Base-by-base conservation (phyloP, 2,888 invertebrate genomes). In the Eupithecia inturbata region DNA sequence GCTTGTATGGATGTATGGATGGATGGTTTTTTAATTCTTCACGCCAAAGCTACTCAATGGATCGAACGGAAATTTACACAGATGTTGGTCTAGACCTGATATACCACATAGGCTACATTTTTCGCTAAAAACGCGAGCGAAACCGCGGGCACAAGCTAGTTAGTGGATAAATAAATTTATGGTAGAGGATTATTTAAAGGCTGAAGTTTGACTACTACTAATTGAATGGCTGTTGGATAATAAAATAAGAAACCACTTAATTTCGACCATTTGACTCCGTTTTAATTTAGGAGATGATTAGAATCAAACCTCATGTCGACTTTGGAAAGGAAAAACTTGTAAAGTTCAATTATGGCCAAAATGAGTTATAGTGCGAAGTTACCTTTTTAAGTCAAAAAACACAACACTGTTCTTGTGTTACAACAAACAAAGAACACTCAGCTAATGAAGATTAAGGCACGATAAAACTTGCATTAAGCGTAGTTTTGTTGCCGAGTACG, bases 381-480 rank as follows among this genome's bases (percentile, higher is more conserved):
- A 3, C 10, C 6, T 9, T 53, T n/a, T 49, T 53, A 53, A 22
- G 49, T 53, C n/a, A 49, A 22, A 53, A 53, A 53, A 53, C 2
- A 53, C 2, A 22, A 22, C 10, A 26, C n/a, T n/a, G n/a, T n/a
- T n/a, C n/a, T n/a, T n/a, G 26, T 26, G 12, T 57, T 57, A 57
- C 14, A 26, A 57, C 26, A 63, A 31, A 31, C 36, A 22, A 70
- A 70, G 49, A 49, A 36, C 39, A 66, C 10, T 26, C 39, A 36
- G 66, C 66, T 66, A 66, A 66, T 66, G 66, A 22, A 66, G 66
- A 66, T 66, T 62, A 66, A 66, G 22, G 10, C 36, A 36, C 22
- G 53, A 36, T 68, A 57, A 57, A 68, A 68, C 36, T 68, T 31
- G 53, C 67, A 68, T 67, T 67, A 63, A 68, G 31, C 64, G 63